Evolutionary conservation across 2,888 invertebrate species (phyloP).

Genomic region (Drosophila meridiana): DNA sequence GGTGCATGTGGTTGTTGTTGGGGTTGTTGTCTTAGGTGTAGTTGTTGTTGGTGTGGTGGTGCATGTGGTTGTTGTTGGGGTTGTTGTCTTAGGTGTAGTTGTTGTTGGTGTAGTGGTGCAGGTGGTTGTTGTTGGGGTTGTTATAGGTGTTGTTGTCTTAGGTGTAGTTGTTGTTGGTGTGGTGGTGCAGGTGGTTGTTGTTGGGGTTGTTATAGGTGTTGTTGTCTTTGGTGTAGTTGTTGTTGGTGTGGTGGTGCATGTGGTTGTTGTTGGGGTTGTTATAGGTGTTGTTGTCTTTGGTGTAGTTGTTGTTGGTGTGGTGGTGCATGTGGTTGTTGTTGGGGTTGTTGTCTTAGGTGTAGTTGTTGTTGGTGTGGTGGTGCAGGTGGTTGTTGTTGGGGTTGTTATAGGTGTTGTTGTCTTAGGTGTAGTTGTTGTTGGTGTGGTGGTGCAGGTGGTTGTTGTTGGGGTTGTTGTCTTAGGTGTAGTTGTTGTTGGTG

Average conservation of each 20-base stretch:
- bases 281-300: slow-evolving; percentile 1
- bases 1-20: slow-evolving; percentile 3
- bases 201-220: not conserved
- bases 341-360: not conserved
- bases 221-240: not conserved
- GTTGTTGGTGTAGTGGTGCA: slow-evolving; percentile 2
- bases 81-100: not conserved
- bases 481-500: slow-evolving; percentile 1
- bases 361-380: not conserved
- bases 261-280: not conserved
- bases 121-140: not conserved
- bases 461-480: slow-evolving; percentile 3
- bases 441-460: not conserved
- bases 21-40: not conserved
- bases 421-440: not conserved
- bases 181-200: not conserved
- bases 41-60: not conserved
- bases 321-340: not conserved
- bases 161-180: slow-evolving; percentile 6
- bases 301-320: not conserved
- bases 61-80: slow-evolving; percentile 9
- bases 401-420: slow-evolving; percentile 5
- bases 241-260: slow-evolving; percentile 10
- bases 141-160: slow-evolving; percentile 5
- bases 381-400: not conserved